Evolutionary conservation across 2,888 invertebrate species (phyloP).

Genomic region (Leptothorax acervorum): DNA sequence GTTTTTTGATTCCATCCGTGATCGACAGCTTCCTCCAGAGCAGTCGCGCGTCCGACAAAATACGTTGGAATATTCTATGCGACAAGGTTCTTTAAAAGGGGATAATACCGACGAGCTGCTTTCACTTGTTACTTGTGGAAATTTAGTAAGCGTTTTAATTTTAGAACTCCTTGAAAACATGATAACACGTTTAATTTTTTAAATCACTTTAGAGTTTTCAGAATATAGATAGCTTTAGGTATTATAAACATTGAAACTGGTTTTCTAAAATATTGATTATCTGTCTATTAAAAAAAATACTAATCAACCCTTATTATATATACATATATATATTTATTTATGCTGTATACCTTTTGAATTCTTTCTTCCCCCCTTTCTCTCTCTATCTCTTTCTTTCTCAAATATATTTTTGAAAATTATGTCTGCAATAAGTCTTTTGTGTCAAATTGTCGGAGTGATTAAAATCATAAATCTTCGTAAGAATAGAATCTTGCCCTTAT

Average conservation of each 20-base stretch:
- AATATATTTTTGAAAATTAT: conserved; percentile 7
- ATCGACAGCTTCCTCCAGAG: conserved; percentile 14
- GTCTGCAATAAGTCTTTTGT: not conserved
- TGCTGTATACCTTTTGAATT: not conserved
- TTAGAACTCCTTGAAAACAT: not conserved
- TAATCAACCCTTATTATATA: not conserved
- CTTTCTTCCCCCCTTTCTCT: not conserved
- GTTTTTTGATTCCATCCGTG: not conserved
- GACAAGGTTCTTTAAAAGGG: not conserved
- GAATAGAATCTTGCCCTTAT: conserved; percentile 4
- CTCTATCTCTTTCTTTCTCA: not conserved
- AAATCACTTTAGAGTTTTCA: not conserved
- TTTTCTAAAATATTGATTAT: conserved; percentile 2
- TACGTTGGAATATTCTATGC: conserved; percentile 3
- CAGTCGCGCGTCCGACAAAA: not conserved
- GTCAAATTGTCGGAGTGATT: not conserved
- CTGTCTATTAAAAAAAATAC: not conserved
- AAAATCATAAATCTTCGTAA: not conserved
- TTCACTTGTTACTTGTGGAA: conserved; percentile 12
- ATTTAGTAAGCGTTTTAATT: conserved; percentile 30
- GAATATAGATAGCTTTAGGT: conserved; percentile 15
- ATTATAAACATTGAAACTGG: not conserved
- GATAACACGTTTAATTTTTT: not conserved
- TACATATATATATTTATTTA: not conserved
- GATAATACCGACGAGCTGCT: not conserved